A percentile compares a stretch with the other conserved stretches of the same genome.
These are phyloP conservation scores for Orbicella faveolata DNA, from an alignment of 64 coral and sea anemone species.

Conservation along the genomic window DNA sequence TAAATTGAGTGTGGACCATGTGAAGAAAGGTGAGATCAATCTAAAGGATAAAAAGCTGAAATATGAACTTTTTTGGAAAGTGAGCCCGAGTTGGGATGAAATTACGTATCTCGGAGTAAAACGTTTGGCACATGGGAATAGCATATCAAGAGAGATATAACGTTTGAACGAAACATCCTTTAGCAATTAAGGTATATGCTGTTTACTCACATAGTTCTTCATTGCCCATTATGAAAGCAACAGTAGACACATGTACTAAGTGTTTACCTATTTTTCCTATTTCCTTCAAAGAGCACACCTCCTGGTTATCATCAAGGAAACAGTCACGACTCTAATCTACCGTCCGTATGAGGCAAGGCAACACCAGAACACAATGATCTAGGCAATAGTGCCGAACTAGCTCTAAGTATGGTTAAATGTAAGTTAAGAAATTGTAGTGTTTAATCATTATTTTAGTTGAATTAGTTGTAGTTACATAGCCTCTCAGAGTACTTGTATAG, in stretches of 20 bases:
- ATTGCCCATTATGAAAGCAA: background rate
- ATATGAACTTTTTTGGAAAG: no score
- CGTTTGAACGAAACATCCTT: no score
- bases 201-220: background rate
- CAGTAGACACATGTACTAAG: background rate
- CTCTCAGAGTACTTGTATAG: background rate
- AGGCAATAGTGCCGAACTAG: background rate
- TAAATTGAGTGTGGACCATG: no score
- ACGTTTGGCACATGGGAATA: no score
- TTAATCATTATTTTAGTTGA: conserved; percentile 29
- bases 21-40: no score
- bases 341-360: conserved; percentile 51
- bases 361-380: background rate
- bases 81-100: no score
- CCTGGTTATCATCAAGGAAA: conserved; percentile 52
- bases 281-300: conserved; percentile 8
- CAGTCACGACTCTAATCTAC: conserved; percentile 77
- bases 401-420: conserved; percentile 14
- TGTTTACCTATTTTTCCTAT: background rate
- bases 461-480: background rate
- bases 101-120: no score
- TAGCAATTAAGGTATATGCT: background rate
- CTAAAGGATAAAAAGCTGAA: no score
- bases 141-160: no score
- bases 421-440: conserved; percentile 26